These are phyloP conservation scores for Himalopsyche anomala DNA, from an alignment of 2,888 invertebrate species.

Conservation along the genomic window DNA sequence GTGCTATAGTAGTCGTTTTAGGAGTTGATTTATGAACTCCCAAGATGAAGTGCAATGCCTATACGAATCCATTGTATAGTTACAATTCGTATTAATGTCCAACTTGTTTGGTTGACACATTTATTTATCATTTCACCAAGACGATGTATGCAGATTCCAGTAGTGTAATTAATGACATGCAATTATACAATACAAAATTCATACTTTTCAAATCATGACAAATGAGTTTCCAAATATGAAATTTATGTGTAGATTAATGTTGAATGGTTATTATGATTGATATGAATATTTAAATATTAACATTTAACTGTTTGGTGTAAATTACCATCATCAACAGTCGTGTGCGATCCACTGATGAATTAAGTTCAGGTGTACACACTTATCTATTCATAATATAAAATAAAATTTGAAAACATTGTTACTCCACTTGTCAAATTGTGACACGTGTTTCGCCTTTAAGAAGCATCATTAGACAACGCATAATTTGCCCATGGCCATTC, in stretches of 20 bases:
- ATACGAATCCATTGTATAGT: conserved; percentile 6
- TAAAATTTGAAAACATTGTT: too few species aligned
- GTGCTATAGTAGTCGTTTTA: background rate
- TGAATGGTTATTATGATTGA: background rate
- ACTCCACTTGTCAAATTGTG: too few species aligned
- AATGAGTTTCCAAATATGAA: background rate
- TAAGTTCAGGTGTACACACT: too few species aligned
- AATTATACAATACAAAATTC: background rate
- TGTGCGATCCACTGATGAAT: too few species aligned
- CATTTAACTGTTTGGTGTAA: too few species aligned
- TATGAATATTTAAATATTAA: too few species aligned
- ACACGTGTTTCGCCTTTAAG: too few species aligned
- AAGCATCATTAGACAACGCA: too few species aligned
- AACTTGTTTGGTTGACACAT: conserved; percentile 15
- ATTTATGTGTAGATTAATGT: background rate
- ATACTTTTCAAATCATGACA: background rate
- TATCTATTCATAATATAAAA: too few species aligned
- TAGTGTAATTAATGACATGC: background rate
- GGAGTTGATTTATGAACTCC: conserved; percentile 28
- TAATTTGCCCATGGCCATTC: too few species aligned
- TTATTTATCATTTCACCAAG: background rate
- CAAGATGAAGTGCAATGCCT: background rate
- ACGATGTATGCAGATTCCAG: background rate
- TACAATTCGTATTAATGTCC: background rate
- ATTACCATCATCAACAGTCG: too few species aligned